A percentile compares a stretch with the other conserved stretches of the same genome.
phyloP scores from a whole-genome alignment of 2,888 invertebrate genomes.

The Cheilosia vulpina region DNA sequence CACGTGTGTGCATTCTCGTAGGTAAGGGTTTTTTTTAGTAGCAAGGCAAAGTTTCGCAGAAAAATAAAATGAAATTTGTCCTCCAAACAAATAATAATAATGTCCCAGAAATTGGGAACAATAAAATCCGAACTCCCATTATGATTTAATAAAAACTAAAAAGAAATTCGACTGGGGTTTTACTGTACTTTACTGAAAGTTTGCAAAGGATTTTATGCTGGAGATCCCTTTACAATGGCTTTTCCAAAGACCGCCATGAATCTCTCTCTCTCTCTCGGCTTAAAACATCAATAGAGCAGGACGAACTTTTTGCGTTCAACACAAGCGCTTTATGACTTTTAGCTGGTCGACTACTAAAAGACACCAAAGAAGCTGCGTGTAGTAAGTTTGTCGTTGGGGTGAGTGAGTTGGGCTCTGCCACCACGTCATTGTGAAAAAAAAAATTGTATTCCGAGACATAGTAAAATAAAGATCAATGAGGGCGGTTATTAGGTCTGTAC shows the following conservation, averaged over 20 bases:
- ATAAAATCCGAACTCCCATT: background rate
- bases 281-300: background rate
- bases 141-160: background rate
- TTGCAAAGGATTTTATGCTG: background rate
- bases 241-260: background rate
- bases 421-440: too few relatives aligned
- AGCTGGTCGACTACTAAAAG: background rate
- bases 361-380: background rate
- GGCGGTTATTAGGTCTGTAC: too few relatives aligned
- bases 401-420: background rate
- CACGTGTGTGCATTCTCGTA: too few relatives aligned
- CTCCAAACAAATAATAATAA: background rate
- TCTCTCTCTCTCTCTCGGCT: background rate
- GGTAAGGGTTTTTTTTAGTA: too few relatives aligned
- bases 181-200: background rate
- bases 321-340: background rate
- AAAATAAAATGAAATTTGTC: background rate
- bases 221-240: background rate
- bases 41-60: background rate
- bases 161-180: background rate
- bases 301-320: background rate
- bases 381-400: background rate
- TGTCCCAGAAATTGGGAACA: background rate
- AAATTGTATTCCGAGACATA: too few relatives aligned
- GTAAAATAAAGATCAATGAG: too few relatives aligned